Evolutionary conservation across 2,797 vertebrate genomes (phyloP), one percentile per base, ranked within the genome.

Genomic region (Labeo calbasu): DNA sequence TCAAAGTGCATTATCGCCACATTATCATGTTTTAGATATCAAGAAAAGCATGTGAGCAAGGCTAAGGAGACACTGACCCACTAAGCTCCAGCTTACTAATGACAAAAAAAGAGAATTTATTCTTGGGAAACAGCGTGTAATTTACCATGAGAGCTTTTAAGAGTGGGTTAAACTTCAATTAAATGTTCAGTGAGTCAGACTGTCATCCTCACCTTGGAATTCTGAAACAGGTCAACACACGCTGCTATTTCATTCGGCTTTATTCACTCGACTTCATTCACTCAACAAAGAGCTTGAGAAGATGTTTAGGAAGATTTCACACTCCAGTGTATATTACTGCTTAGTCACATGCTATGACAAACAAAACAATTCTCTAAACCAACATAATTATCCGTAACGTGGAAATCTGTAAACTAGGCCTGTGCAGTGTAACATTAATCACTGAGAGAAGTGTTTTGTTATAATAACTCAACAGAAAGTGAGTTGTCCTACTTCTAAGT

Each of bases 151-250:
- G n/a, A 86, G 50, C 68, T 69, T 63, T 83, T 84, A 57, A 79
- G 32, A 36, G 40, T 68, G 40, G 25, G 23, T 43, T 57, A 63
- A 55, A 83, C 61, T 21, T 63, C 46, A 75, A 48, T 63, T 82
- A 48, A 50, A 46, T 70, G 40, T 72, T 61, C 23, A 61, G 12
- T 84, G 61, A 86, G 68, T 75, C 59, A 84, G 59, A 19, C 2
- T 70, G 46, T 77, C 32, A 23, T 51, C 21, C 55, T 78, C 43
- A 55, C n/a, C 28, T 71, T 32, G 82, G 72, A 84, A 77, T 87
- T 73, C 57, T 15, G 1, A 17, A 14, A 46, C 79, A 84, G 61
- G 83, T 84, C 51, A 66, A 25, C 70, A 84, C 66, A 65, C 48
- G 86, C 40, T 21, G 50, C 15, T 25, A 59, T 53, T 80, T 63